A percentile compares a stretch with the other conserved stretches of the same genome.
These are phyloP conservation scores for Spheniscus mendiculus DNA, from an alignment of 2,113 vertebrate genomes.

Conservation along the genomic window DNA sequence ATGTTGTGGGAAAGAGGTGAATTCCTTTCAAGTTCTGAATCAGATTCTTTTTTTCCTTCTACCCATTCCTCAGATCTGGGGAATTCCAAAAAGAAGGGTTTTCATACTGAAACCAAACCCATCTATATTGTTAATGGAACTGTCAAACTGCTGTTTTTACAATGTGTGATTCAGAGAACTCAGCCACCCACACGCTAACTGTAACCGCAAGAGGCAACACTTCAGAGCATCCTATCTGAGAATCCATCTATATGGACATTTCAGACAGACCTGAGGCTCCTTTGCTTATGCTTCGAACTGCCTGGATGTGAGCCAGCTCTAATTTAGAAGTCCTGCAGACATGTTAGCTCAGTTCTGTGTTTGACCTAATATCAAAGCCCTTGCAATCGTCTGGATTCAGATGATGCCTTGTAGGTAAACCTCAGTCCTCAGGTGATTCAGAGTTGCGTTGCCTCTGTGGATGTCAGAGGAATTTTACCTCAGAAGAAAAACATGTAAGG, in stretches of 20 bases:
- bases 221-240: constrained; percentile 52
- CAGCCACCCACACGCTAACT: constrained; percentile 52
- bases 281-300: not conserved
- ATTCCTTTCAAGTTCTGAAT: constrained; percentile 44
- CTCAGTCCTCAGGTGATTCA: constrained; percentile 18
- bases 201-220: constrained; percentile 53
- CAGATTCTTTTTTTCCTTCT: not conserved
- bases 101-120: constrained; percentile 17
- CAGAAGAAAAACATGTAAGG: not conserved
- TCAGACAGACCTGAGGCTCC: constrained; percentile 56
- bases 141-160: constrained; percentile 52
- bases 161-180: constrained; percentile 49
- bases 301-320: constrained; percentile 4
- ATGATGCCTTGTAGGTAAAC: constrained; percentile 23
- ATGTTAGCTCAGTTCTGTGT: constrained; percentile 41
- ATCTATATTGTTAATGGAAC: constrained; percentile 28
- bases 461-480: not conserved
- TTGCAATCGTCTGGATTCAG: not conserved
- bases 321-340: constrained; percentile 40
- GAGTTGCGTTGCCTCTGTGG: not conserved
- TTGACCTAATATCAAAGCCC: constrained; percentile 44
- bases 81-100: constrained; percentile 29
- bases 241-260: constrained; percentile 35
- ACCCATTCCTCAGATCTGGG: constrained; percentile 15
- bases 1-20: constrained; percentile 38